Conservation (phyloP, 2,888 invertebrate genomes). For the Cantharis lateralis region DNA sequence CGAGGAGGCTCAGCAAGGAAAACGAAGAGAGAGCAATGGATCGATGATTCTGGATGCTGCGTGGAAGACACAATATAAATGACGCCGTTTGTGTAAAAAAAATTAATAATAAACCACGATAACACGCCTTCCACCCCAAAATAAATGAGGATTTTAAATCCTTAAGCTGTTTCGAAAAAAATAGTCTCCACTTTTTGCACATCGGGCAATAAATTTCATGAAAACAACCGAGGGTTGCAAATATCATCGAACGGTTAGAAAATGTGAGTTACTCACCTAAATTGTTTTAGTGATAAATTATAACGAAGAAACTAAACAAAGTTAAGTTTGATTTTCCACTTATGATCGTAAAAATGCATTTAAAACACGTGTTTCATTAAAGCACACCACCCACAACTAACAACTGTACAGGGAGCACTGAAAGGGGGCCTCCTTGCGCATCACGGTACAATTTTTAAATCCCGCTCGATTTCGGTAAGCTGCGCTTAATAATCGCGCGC, state of each 20-base stretch:
- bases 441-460: constrained; percentile 40
- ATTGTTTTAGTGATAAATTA: background rate
- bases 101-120: background rate
- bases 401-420: constrained; percentile 39
- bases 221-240: background rate
- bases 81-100: constrained; percentile 2
- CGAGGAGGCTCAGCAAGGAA: background rate
- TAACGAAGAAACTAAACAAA: background rate
- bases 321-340: background rate
- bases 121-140: background rate
- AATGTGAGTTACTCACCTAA: background rate
- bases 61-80: constrained; percentile 15
- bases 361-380: constrained; percentile 34
- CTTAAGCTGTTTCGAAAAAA: background rate
- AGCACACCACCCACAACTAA: constrained; percentile 37
- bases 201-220: background rate
- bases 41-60: constrained; percentile 29
- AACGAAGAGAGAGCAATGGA: background rate
- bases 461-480: constrained; percentile 40
- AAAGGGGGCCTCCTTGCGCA: constrained; percentile 32
- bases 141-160: background rate
- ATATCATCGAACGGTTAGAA: background rate
- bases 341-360: constrained; percentile 9
- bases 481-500: constrained; percentile 36
- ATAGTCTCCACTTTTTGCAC: background rate